Evolutionary conservation across 2,113 vertebrate genomes (phyloP).

Genomic region (Macheiramphus alcinus): DNA sequence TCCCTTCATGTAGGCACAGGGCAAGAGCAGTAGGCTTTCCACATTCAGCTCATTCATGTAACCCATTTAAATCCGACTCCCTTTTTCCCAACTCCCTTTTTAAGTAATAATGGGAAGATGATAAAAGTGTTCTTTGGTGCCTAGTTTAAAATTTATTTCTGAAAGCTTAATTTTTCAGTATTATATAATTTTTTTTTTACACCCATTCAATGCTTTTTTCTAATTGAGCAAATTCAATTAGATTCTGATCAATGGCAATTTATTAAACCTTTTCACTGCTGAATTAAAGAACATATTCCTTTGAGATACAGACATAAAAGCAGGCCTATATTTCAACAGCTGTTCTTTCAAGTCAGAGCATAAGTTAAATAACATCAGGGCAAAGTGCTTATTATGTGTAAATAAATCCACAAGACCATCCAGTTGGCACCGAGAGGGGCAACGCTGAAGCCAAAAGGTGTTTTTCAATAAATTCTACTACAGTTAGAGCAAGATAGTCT

Average conservation of each 20-base stretch:
- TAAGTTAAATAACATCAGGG: neutral
- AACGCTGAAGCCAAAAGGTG: neutral
- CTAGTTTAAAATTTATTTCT: neutral
- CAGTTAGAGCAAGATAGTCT: neutral
- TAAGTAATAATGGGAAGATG: neutral
- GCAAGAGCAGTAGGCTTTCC: neutral
- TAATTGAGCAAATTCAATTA: constrained; percentile 43
- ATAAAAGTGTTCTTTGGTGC: neutral
- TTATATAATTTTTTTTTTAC: neutral
- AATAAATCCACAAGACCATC: constrained; percentile 5
- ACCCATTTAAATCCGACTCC: neutral
- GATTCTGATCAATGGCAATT: neutral
- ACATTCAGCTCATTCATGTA: neutral
- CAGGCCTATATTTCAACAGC: neutral
- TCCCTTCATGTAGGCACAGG: fast-evolving
- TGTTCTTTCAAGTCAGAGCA: constrained; percentile 2
- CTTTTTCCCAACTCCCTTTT: neutral
- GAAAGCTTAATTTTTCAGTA: neutral
- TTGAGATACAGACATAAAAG: neutral
- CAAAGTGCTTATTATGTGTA: neutral
- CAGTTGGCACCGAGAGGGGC: neutral
- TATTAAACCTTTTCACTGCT: constrained; percentile 13
- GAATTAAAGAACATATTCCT: constrained; percentile 6
- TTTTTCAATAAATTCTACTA: neutral
- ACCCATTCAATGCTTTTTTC: neutral